Evolutionary conservation across 2,888 invertebrate genomes (phyloP).

Genomic region (Zeuzera pyrina): DNA sequence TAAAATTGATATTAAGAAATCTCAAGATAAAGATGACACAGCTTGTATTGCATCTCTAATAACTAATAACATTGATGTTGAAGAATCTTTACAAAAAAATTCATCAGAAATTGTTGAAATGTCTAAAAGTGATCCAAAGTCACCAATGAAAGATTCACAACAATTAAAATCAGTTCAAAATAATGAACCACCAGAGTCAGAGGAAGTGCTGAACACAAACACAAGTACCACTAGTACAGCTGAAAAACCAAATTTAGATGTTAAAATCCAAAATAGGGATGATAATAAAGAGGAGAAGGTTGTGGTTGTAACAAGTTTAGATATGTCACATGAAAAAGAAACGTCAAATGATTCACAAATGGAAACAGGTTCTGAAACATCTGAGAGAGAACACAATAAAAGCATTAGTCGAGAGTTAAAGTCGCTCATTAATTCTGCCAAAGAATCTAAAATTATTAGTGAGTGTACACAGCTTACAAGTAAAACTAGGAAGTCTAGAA

Average conservation of each 20-base stretch:
- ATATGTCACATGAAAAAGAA: too few relatives aligned
- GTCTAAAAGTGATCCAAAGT: slow-evolving; percentile 4
- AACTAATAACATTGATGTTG: too few relatives aligned
- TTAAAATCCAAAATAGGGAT: slow-evolving; percentile 15
- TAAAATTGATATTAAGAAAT: slow-evolving; percentile 1
- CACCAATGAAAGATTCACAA: slow-evolving; percentile 6
- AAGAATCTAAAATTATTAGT: slow-evolving; percentile 77
- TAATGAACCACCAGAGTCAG: neutral
- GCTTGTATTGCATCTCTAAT: too few relatives aligned
- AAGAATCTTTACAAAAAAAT: too few relatives aligned
- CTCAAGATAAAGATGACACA: slow-evolving; percentile 1
- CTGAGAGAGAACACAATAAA: slow-evolving; percentile 53
- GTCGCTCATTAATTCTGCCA: slow-evolving; percentile 76
- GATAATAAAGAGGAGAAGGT: neutral
- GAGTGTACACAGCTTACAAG: slow-evolving; percentile 71
- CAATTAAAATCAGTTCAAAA: neutral
- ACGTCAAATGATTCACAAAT: slow-evolving; percentile 39
- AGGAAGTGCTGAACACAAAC: too few relatives aligned
- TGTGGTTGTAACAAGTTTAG: too few relatives aligned
- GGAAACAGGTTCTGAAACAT: slow-evolving; percentile 31
- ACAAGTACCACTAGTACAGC: slow-evolving; percentile 6
- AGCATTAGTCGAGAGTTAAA: slow-evolving; percentile 73
- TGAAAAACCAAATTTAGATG: slow-evolving; percentile 4
- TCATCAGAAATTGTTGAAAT: too few relatives aligned
- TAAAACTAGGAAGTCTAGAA: slow-evolving; percentile 59